A percentile compares a stretch with the other conserved stretches of the same genome.
Evolutionary conservation across 1,140 invertebrate species (phyloP).

Genomic region (Chionoecetes opilio): DNA sequence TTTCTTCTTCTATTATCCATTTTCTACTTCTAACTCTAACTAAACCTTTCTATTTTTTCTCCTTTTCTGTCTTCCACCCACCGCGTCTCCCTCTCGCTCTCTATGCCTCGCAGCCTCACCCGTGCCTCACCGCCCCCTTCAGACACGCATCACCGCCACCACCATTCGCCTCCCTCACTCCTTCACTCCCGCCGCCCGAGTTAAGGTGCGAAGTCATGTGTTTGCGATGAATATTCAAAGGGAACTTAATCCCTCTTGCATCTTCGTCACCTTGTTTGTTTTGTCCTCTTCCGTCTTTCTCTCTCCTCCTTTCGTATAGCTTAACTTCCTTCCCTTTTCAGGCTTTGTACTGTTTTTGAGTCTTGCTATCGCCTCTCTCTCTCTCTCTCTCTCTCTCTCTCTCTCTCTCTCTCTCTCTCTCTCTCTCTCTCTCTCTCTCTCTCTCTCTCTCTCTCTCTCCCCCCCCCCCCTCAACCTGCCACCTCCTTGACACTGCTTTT

Average conservation of each 20-base stretch:
- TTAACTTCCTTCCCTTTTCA: too few species aligned
- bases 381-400: too few species aligned
- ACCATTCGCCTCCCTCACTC: neutral
- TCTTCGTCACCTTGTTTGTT: conserved; percentile 4
- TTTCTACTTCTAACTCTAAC: neutral
- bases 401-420: too few species aligned
- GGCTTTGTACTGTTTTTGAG: too few species aligned
- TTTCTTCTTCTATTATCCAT: too few species aligned
- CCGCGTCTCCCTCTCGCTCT: neutral
- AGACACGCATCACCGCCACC: neutral
- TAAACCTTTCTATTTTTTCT: neutral
- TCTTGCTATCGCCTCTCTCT: too few species aligned
- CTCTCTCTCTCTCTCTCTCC: too few species aligned
- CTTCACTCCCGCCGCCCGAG: too few species aligned
- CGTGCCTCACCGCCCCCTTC: neutral
- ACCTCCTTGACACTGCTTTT: neutral
- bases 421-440: too few species aligned
- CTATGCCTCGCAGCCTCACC: neutral
- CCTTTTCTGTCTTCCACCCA: neutral
- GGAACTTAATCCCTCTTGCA: conserved; percentile 5
- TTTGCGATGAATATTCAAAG: conserved; percentile 28
- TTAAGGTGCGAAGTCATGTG: conserved; percentile 17
- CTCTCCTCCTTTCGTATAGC: neutral
- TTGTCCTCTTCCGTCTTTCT: neutral
- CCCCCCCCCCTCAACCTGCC: neutral